Percentiles rank a stretch among this genome's conserved stretches.
phyloP scores from a whole-genome alignment of 2,113 vertebrate species.

The Erythrocercus mccallii region DNA sequence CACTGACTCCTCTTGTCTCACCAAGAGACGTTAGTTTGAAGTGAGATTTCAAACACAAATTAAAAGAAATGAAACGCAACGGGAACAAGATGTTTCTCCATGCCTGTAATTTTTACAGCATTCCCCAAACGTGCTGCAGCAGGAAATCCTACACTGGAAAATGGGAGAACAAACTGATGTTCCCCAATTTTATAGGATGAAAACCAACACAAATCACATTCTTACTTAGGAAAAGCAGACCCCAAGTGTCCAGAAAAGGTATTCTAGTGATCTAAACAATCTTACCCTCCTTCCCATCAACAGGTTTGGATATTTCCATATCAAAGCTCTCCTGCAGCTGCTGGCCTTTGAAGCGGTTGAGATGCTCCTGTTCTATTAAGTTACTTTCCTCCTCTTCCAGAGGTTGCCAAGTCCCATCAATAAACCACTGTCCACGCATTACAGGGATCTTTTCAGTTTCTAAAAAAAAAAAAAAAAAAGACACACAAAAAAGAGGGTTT shows the following conservation, averaged over 20 bases:
- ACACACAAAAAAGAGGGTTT: background rate
- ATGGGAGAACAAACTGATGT: background rate
- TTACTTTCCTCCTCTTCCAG: slow-evolving; percentile 96
- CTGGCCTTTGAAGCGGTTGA: slow-evolving; percentile 88
- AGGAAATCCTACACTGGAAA: background rate
- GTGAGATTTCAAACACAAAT: background rate
- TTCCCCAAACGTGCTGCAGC: background rate
- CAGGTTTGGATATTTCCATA: slow-evolving; percentile 84
- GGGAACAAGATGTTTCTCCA: background rate
- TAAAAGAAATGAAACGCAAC: background rate
- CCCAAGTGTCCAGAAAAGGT: background rate
- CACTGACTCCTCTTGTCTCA: background rate
- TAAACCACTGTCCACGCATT: slow-evolving; percentile 98
- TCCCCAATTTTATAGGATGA: background rate
- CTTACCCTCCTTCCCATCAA: slow-evolving; percentile 97
- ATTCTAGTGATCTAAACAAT: background rate
- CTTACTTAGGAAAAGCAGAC: background rate
- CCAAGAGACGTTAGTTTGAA: background rate
- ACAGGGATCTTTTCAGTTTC: slow-evolving; percentile 93
- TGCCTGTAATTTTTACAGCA: background rate
- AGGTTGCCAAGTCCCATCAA: slow-evolving; percentile 94
- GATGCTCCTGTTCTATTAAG: slow-evolving; percentile 92
- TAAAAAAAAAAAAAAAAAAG: slow-evolving; percentile 51
- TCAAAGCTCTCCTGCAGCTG: slow-evolving; percentile 91
- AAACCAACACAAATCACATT: background rate